Evolutionary conservation across 2,113 vertebrate species (phyloP).

Genomic region (Toxotes jaculatrix): DNA sequence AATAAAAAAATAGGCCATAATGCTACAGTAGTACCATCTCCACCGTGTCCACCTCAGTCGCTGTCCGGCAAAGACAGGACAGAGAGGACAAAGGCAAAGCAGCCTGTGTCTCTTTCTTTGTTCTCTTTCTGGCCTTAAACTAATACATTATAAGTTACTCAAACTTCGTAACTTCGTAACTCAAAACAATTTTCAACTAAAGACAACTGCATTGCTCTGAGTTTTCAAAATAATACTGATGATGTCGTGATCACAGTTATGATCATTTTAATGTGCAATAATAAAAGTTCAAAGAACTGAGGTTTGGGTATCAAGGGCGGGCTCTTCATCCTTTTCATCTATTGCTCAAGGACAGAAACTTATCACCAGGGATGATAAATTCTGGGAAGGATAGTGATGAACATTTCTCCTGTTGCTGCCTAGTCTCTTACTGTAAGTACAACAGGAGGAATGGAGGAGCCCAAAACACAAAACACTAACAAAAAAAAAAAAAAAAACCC

Average conservation of each 20-base stretch:
- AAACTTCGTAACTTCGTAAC: slow-evolving; percentile 32
- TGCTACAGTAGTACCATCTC: slow-evolving; percentile 78
- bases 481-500: slow-evolving; percentile 30
- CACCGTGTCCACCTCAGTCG: slow-evolving; percentile 15
- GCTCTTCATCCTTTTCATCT: slow-evolving; percentile 55
- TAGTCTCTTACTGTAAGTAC: slow-evolving; percentile 9
- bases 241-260: slow-evolving; percentile 56
- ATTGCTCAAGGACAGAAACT: slow-evolving; percentile 70
- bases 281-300: slow-evolving; percentile 53
- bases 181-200: slow-evolving; percentile 46
- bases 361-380: slow-evolving; percentile 47
- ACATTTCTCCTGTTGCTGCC: neutral
- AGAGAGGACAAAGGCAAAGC: slow-evolving; percentile 13
- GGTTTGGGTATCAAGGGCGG: slow-evolving; percentile 32
- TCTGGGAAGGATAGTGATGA: slow-evolving; percentile 40
- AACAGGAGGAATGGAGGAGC: slow-evolving; percentile 33
- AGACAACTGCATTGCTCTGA: slow-evolving; percentile 37
- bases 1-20: slow-evolving; percentile 43
- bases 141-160: slow-evolving; percentile 41
- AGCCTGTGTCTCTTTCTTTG: slow-evolving; percentile 9
- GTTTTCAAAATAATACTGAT: slow-evolving; percentile 75
- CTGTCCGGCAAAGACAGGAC: slow-evolving; percentile 26
- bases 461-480: slow-evolving; percentile 42
- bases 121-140: slow-evolving; percentile 22
- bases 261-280: slow-evolving; percentile 76